phyloP scores from a whole-genome alignment of 2,888 invertebrate species.

The Chrysotoxum bicinctum region DNA sequence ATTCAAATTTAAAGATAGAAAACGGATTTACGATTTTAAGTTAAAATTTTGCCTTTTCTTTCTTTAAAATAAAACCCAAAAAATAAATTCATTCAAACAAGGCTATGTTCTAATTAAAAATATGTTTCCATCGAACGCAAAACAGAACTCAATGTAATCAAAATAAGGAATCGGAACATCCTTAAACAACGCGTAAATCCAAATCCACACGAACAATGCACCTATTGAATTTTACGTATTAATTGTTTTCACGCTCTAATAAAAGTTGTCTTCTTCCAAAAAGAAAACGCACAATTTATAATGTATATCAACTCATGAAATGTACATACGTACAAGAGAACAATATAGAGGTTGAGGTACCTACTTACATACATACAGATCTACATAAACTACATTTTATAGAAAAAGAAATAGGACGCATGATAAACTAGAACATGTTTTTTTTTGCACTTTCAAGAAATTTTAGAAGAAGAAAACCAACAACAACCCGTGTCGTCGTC shows the following conservation, averaged over 20 bases:
- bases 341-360: background rate
- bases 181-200: conserved; percentile 51
- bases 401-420: conserved; percentile 32
- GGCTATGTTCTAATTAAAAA: background rate
- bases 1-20: no score
- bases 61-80: no score
- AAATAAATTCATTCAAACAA: background rate
- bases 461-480: background rate
- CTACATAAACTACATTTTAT: background rate
- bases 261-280: background rate
- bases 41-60: no score
- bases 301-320: background rate
- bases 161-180: background rate
- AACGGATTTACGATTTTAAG: no score
- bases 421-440: conserved; percentile 57
- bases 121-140: background rate
- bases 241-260: background rate
- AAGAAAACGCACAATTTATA: conserved; percentile 5
- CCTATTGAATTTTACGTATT: background rate
- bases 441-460: conserved; percentile 30
- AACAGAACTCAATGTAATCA: background rate
- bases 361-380: no score
- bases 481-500: background rate
- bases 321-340: background rate
- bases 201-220: conserved; percentile 47